phyloP scores from a whole-genome alignment of 2,888 invertebrate species.

The Ophion costatus region DNA sequence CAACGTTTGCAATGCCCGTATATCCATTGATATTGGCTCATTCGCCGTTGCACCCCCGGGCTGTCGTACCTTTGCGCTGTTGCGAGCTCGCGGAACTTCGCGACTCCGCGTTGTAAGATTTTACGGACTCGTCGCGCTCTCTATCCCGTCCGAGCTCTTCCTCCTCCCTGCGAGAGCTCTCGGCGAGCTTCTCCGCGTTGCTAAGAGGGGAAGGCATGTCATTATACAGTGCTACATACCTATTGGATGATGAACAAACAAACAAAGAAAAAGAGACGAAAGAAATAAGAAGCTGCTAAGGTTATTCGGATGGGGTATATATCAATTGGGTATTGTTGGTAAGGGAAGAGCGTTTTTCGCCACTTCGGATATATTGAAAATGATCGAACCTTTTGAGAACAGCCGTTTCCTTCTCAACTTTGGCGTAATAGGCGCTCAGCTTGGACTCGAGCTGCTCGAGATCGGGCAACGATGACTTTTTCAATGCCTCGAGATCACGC shows the following conservation, averaged over 20 bases:
- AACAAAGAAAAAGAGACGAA: conserved; percentile 69
- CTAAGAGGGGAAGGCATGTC: conserved; percentile 82
- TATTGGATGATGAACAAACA: conserved; percentile 72
- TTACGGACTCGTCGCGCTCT: conserved; percentile 79
- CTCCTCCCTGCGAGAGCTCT: conserved; percentile 80
- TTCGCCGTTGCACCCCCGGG: background rate
- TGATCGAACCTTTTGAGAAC: conserved; percentile 85
- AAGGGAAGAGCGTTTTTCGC: background rate
- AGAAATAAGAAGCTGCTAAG: conserved; percentile 5
- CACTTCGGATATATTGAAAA: background rate
- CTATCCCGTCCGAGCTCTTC: conserved; percentile 80
- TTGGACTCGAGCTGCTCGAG: conserved; percentile 91
- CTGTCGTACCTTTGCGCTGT: conserved; percentile 79
- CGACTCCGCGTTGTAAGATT: conserved; percentile 81
- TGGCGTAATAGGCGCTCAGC: conserved; percentile 91
- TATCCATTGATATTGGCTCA: background rate
- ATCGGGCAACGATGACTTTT: conserved; percentile 88
- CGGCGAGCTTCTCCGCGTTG: conserved; percentile 81
- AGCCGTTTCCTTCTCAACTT: conserved; percentile 88
- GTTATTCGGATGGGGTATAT: background rate
- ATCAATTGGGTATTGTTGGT: background rate
- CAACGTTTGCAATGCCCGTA: background rate
- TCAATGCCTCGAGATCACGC: conserved; percentile 88
- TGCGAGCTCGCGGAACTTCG: conserved; percentile 77
- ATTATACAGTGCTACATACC: conserved; percentile 82